Conservation (phyloP, 2,113 vertebrate species). For the Actenoides hombroni region DNA sequence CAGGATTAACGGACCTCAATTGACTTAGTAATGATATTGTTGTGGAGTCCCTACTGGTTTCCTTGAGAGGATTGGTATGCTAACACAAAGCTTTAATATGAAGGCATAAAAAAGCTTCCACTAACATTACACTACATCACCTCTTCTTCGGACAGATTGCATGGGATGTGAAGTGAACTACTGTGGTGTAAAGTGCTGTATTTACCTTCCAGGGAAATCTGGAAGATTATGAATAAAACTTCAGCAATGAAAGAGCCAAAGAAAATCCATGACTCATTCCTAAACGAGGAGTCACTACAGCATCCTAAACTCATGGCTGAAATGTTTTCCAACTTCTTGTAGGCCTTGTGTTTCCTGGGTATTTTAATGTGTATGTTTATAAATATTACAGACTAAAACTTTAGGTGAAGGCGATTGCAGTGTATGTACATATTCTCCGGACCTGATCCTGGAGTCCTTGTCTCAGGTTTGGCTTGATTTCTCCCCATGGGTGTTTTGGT, state of each 20-base stretch:
- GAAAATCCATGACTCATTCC: not conserved
- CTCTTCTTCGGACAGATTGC: not conserved
- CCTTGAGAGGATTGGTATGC: not conserved
- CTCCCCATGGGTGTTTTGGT: accelerated
- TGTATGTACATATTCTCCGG: not conserved
- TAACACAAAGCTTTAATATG: not conserved
- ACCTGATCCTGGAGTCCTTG: not conserved
- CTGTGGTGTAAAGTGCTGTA: not conserved
- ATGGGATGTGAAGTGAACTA: not conserved
- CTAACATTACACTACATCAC: not conserved
- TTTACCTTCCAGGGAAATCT: not conserved
- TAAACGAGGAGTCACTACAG: not conserved
- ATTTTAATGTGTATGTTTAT: not conserved
- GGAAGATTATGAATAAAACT: not conserved
- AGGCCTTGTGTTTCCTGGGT: not conserved
- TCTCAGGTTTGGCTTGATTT: not conserved
- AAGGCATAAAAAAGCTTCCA: not conserved
- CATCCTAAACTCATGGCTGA: not conserved
- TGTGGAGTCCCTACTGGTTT: not conserved
- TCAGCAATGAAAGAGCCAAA: not conserved
- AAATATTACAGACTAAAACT: not conserved
- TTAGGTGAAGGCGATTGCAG: not conserved
- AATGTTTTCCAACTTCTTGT: not conserved
- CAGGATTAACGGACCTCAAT: not conserved
- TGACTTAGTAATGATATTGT: not conserved